Percentiles rank a stretch among this genome's conserved stretches.
Conservation (phyloP, 2,113 vertebrate species). For the Pelobates fuscus region DNA sequence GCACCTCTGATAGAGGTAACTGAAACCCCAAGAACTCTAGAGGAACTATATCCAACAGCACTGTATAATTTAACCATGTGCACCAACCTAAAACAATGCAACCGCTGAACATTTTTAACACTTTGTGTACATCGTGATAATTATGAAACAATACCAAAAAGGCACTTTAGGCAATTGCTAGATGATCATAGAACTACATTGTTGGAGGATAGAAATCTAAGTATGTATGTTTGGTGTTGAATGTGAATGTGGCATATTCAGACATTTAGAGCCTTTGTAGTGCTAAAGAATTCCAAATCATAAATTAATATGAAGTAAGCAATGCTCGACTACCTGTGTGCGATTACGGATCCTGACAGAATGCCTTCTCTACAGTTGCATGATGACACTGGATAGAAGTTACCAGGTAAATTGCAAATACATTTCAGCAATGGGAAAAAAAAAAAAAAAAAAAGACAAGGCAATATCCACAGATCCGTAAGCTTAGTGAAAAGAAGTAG, state of each 20-base stretch:
- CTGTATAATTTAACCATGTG: too few species aligned
- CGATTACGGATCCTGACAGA: not conserved
- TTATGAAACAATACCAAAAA: slow-evolving; percentile 14
- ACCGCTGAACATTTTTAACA: not conserved
- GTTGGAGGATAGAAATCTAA: not conserved
- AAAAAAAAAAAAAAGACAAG: not conserved
- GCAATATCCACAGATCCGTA: not conserved
- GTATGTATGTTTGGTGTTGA: not conserved
- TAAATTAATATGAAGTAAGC: not conserved
- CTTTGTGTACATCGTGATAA: not conserved
- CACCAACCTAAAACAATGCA: too few species aligned
- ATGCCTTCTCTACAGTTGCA: not conserved
- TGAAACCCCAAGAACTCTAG: too few species aligned
- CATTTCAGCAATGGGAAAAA: not conserved
- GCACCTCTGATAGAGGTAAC: too few species aligned
- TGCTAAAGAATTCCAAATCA: slow-evolving; percentile 5
- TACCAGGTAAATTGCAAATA: not conserved
- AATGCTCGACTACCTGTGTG: not conserved
- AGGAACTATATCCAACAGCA: too few species aligned
- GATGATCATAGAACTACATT: not conserved
- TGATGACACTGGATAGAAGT: not conserved
- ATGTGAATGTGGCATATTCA: slow-evolving; percentile 1
- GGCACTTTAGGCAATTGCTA: slow-evolving; percentile 25
- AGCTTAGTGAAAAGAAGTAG: not conserved
- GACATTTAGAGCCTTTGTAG: slow-evolving; percentile 21